Base-by-base conservation (phyloP, 1,140 invertebrate genomes). In the Notospermus geniculatus region DNA sequence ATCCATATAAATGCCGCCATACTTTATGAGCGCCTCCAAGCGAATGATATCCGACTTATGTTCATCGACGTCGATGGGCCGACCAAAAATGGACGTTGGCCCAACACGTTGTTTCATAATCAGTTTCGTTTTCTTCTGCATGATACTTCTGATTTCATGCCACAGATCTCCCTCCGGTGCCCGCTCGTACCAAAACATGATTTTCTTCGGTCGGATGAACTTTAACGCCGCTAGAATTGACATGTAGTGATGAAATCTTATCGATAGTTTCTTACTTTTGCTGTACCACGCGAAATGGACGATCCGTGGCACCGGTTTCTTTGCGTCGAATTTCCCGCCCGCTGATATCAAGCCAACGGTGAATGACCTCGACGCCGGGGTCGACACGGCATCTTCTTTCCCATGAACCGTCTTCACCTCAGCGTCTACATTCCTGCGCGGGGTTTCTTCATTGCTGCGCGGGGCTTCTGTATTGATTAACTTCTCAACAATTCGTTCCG, bases 41-140 rank as follows among this genome's bases (percentile, higher is more conserved):
- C 46, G n/a, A 4, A 50, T n/a, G n/a, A 50, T n/a, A 27, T 50
- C 46, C n/a, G 46, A 23, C n/a, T 50, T 50, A n/a, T 50, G 46
- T n/a, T 50, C 46, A 4, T 5, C 19, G n/a, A 50, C 46, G 9
- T n/a, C 9, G 19, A 50, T 27, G n/a, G 4, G 19, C 4, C n/a
- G 5, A 9, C 46, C 46, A 27, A 7, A 50, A 9, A 50, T 50
- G n/a, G n/a, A 23, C 5, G 19, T 19, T 4, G 46, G 46, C 5
- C 19, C 46, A 19, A 27, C 19, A 23, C 46, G n/a, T 5, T 50
- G n/a, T n/a, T 23, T 50, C 46, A 50, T 50, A 4, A 7, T n/a
- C 4, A 50, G n/a, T 23, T 50, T 50, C 4, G 32, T 7, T 7
- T 4, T 36, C 32, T 4, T 15, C 4, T 9, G 5, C 5, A 50